Conservation (phyloP, 2,888 invertebrate species). For the Neoitamus cyanurus region DNA sequence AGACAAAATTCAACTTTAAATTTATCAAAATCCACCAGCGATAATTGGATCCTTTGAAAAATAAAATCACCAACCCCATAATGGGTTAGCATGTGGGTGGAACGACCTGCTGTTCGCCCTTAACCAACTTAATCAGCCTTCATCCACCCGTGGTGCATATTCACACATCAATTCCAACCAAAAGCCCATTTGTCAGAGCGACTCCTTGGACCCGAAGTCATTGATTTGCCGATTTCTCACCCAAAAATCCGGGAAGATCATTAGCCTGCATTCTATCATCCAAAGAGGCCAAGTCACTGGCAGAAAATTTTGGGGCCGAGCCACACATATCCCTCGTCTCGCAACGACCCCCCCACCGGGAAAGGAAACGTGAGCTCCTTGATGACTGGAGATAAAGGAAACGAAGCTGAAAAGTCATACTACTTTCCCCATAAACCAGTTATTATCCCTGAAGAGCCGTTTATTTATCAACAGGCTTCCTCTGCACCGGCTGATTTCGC, state of each 20-base stretch:
- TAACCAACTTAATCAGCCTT: not conserved
- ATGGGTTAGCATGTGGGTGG: not conserved
- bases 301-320: not conserved
- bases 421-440: not conserved
- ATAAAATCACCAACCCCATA: no score
- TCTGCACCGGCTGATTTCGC: not conserved
- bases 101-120: not conserved
- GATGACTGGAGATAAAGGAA: conserved; percentile 1
- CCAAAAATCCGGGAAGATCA: conserved; percentile 1
- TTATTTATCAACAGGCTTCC: conserved; percentile 9
- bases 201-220: not conserved
- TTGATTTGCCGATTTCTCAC: not conserved
- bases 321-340: no score
- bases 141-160: not conserved
- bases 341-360: not conserved
- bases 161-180: not conserved
- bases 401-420: conserved; percentile 20
- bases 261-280: not conserved
- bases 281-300: not conserved
- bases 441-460: conserved; percentile 7
- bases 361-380: not conserved
- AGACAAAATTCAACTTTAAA: no score
- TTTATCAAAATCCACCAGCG: not conserved
- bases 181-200: not conserved
- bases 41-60: not conserved